Base-by-base conservation (phyloP, 2,888 invertebrate genomes). In the Rotaria magnacalcarata region DNA sequence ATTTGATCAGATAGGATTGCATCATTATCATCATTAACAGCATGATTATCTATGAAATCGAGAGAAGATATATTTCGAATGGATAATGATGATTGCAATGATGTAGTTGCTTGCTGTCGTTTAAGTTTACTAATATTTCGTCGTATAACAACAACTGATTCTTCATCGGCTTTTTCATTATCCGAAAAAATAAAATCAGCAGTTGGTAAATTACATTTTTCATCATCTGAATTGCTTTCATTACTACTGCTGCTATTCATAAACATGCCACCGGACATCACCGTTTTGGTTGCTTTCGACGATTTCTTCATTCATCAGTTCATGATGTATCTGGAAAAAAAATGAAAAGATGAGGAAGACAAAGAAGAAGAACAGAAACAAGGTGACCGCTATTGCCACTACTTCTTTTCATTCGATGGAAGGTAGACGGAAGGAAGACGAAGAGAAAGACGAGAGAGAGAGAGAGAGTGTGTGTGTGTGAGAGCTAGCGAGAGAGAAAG, bases 191-290 rank as follows among this genome's bases (percentile, higher is more conserved):
- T 67, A 19, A 67, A 67, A 41, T 67, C 34, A 67, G 67, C 34
- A 67, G 67, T 67, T 67, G 67, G 67, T 67, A 67, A 67, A 67
- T 67, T 16, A 67, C 67, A 67, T 67, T 34, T 67, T 67, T 67
- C 67, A 34, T 67, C 34, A 34, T 67, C 67, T 5, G 67, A 67
- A 34, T 67, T 67, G 34, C 67, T 67, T 67, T 67, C 67, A 27
- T 41, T 67, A 41, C 67, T 67, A 67, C 67, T 67, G 3, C 67
- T 27, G 14, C 67, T 67, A 67, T 67, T 67, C 67, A 67, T 67
- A 67, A 67, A 67, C 67, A 67, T 67, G 16, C 67, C 67, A 67
- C 67, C 67, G 67, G 67, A 67, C 67, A 67, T 67, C 67, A 67
- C 67, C 67, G 67, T 41, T 67, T 67, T 67, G 67, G 16, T 67